Base-by-base conservation (phyloP, 2,113 vertebrate species). In the Bufo bufo region DNA sequence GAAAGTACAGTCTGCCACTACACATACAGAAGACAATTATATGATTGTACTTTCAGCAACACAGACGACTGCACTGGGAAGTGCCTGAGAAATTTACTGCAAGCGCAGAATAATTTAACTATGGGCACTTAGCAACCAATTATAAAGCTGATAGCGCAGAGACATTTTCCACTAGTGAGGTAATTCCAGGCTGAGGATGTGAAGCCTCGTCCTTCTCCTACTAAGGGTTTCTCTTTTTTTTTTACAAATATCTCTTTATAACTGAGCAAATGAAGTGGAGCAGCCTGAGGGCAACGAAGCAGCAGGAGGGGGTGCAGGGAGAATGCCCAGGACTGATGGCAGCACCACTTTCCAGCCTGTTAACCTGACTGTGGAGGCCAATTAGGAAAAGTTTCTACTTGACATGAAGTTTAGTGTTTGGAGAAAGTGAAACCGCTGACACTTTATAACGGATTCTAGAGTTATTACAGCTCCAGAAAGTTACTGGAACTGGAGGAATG, bases 281-380 rank as follows among this genome's bases (percentile, higher is more conserved):
- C 91, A 91, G 93, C 93, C 94, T 94, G 93, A 92, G 92, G 94
- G 94, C 93, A 91, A 90, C 92, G 92, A 92, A 94, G 91, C 91
- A 85, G 66, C 89, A 88, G 90, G 33, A 74, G 87, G 92, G 89
- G 88, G 82, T 45, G n/a, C 43, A 82, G 80, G 69, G 72, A 82
- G 58, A 65, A 95, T n/a, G 94, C 92, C 14, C 43, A 93, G 93
- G 94, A 93, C 93, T 93, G 89, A 77, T 93, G 93, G 92, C 90
- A 85, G 92, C 94, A 93, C 94, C 91, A 92, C 93, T 94, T 95
- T 95, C 92, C 92, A 93, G 91, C 93, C 90, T 94, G 93, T 93
- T 94, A 95, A 94, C 94, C 94, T 94, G 94, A 95, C 93, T 95
- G 93, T 93, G 17, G 94, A 94, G 93, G 91, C 94, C 94, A 94